Evolutionary conservation across 2,888 invertebrate species (phyloP), one percentile per base, ranked within the genome.

Genomic region (Oscheius onirici): DNA sequence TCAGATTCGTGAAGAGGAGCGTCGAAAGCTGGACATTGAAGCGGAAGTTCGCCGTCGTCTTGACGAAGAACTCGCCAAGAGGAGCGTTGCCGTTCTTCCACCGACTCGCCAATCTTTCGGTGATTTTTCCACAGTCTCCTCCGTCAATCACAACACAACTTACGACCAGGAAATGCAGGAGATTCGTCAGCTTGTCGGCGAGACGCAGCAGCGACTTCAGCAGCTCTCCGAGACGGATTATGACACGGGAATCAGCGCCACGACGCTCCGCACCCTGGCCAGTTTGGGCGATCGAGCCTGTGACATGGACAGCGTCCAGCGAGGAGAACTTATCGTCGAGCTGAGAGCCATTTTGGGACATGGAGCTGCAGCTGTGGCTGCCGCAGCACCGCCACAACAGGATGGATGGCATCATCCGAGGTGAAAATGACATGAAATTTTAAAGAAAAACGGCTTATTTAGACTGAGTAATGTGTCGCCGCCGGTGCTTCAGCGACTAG

Each of bases 81-180:
- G 49, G 3, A 43, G 17, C 20, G 17, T 43, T 13, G 22, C 3
- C 11, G 17, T 20, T 13, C 13, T 60, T 13, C 3, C 20, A 6
- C 15, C 17, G 3, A 2, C 22, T 11, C 28, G 34, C 10, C n/a
- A 28, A 15, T 40, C 20, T 20, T 40, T n/a, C 11, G 11, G 3
- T 26, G 22, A 10, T 24, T n/a, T 15, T 6, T 28, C n/a, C 24
- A 17, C 40, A 34, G 40, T n/a, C 5, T 6, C 58, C 20, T 1
- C 1, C 54, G 26, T 26, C 54, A 24, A 3, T 10, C n/a, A 28
- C 3, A 20, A 49, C 46, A 46, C 8, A 15, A 41, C 13, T 20
- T 20, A n/a, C 10, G 68, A 68, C 43, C 24, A 24, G 1, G 68
- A 68, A 24, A 41, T 68, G 43, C 57, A 68, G 13, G 55, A 55